These are phyloP conservation scores for Stegostoma tigrinum DNA, from an alignment of 2,113 vertebrate species.

Conservation along the genomic window DNA sequence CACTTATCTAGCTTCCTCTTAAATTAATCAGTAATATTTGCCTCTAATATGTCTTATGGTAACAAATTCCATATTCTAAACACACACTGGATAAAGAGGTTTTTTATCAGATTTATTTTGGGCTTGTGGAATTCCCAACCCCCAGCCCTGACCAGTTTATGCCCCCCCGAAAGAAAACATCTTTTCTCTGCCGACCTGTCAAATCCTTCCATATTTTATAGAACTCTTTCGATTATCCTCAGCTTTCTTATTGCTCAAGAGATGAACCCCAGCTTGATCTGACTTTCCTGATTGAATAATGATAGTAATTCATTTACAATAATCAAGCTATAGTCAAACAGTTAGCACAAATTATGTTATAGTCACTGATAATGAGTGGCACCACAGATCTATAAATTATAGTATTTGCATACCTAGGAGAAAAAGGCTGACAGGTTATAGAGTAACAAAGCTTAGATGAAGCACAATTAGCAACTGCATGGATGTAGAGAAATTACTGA, in stretches of 20 bases:
- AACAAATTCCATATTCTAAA: not conserved
- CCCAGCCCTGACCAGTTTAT: not conserved
- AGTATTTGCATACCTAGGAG: not conserved
- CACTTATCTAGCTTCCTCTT: not conserved
- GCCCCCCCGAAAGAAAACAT: not conserved
- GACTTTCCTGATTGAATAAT: not conserved
- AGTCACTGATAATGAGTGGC: not conserved
- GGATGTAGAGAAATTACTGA: not conserved
- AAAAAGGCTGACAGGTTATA: not conserved
- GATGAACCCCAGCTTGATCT: not conserved
- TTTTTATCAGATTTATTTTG: not conserved
- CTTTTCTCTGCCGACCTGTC: not conserved
- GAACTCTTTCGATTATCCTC: not conserved
- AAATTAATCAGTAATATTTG: not conserved
- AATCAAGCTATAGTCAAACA: not conserved
- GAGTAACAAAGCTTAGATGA: not conserved
- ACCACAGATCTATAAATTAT: not conserved
- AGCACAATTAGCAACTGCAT: not conserved
- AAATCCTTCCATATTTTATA: not conserved
- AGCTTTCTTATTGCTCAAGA: not conserved
- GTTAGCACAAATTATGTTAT: not conserved
- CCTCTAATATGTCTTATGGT: not conserved
- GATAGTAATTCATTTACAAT: constrained; percentile 18
- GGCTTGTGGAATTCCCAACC: too few relatives aligned
- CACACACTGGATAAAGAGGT: not conserved